These are phyloP conservation scores for Spatulosminthurus flaviceps DNA, from an alignment of 2,888 invertebrate genomes.

Conservation along the genomic window DNA sequence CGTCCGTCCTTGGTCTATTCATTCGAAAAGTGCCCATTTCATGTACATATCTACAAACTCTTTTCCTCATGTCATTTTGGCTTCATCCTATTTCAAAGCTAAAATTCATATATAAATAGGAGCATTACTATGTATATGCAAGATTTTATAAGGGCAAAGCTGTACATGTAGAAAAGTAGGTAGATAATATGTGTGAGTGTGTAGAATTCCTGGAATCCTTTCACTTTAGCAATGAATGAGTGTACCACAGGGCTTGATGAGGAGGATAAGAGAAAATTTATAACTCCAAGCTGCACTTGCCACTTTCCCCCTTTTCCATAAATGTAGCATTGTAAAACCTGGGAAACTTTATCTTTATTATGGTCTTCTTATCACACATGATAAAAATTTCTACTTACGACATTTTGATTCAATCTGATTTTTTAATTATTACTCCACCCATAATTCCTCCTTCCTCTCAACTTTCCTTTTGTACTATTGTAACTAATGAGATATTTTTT, in stretches of 20 bases:
- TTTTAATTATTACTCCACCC: too few relatives aligned
- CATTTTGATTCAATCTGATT: too few relatives aligned
- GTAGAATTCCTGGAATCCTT: background rate
- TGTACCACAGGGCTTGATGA: conserved; percentile 19
- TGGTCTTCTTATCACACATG: background rate
- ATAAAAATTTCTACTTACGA: background rate
- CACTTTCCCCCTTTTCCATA: background rate
- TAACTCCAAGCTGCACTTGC: background rate
- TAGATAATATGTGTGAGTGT: too few relatives aligned
- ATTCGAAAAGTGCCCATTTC: background rate
- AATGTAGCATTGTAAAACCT: background rate
- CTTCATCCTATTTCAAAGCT: too few relatives aligned
- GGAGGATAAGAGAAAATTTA: conserved; percentile 31
- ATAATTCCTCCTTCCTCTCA: too few relatives aligned
- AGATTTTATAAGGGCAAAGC: too few relatives aligned
- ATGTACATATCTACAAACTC: background rate
- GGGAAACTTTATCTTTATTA: background rate
- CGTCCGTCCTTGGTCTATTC: background rate
- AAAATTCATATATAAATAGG: too few relatives aligned
- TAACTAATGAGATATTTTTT: too few relatives aligned
- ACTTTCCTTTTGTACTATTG: too few relatives aligned
- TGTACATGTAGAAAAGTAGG: too few relatives aligned
- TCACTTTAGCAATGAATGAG: conserved; percentile 19
- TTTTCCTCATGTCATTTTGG: too few relatives aligned
- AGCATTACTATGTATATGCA: too few relatives aligned